Percentiles rank a stretch among this genome's conserved stretches.
phyloP scores from a whole-genome alignment of 2,888 invertebrate genomes.

The Latrodectus elegans region DNA sequence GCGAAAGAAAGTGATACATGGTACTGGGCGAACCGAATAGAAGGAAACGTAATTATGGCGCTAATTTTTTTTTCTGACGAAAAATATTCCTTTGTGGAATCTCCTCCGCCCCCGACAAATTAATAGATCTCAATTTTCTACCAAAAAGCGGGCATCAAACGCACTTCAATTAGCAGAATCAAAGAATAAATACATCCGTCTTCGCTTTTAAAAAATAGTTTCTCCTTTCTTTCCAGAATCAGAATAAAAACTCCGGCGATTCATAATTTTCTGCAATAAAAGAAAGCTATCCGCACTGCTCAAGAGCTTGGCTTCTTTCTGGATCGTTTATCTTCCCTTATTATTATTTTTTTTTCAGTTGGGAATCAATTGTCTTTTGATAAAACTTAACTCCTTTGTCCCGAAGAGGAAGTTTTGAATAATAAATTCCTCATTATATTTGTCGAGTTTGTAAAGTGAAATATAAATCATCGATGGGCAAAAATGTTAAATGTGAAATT shows the following conservation, averaged over 20 bases:
- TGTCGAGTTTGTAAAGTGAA: no score
- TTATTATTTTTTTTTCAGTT: neutral
- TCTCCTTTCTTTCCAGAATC: neutral
- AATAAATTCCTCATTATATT: no score
- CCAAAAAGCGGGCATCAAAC: constrained; percentile 29
- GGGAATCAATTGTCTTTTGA: neutral
- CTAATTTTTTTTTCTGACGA: constrained; percentile 18
- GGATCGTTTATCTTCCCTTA: constrained; percentile 7
- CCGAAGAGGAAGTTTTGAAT: no score
- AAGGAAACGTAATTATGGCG: constrained; percentile 60
- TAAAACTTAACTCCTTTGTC: no score
- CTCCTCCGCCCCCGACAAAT: constrained; percentile 28
- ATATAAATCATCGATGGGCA: no score
- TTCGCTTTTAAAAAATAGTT: constrained; percentile 8
- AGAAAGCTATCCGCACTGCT: constrained; percentile 1
- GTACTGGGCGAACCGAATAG: constrained; percentile 16
- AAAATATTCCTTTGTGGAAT: constrained; percentile 42
- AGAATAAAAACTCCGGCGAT: constrained; percentile 18
- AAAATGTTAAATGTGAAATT: no score
- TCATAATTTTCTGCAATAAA: constrained; percentile 11
- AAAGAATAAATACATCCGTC: constrained; percentile 34
- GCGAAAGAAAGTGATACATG: constrained; percentile 47
- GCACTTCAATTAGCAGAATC: constrained; percentile 51
- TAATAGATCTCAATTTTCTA: constrained; percentile 55
- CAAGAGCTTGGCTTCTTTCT: neutral